Evolutionary conservation across 23 tunicate species (phyloP).

Genomic region (Styela clava): DNA sequence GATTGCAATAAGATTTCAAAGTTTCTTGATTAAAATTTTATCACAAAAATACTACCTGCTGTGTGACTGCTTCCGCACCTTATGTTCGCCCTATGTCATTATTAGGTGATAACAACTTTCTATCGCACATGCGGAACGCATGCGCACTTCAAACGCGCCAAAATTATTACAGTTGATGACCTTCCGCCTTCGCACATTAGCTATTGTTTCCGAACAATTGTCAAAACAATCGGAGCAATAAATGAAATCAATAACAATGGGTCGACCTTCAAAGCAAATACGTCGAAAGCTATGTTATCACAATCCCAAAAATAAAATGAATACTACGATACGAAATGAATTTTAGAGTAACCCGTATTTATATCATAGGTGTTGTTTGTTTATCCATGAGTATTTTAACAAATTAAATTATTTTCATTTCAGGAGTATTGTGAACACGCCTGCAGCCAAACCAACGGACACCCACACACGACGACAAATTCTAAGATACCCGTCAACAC

Average conservation of each 20-base stretch:
- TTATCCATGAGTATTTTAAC: too few relatives aligned
- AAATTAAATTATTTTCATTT: constrained; percentile 13
- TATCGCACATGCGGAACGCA: background rate
- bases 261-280: too few relatives aligned
- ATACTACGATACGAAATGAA: too few relatives aligned
- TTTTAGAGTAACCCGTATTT: too few relatives aligned
- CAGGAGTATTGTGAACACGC: constrained; percentile 9
- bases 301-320: too few relatives aligned
- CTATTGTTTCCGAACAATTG: background rate
- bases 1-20: too few relatives aligned
- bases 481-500: background rate
- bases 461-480: background rate
- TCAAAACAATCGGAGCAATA: too few relatives aligned
- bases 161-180: background rate
- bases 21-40: too few relatives aligned
- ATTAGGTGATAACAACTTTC: background rate
- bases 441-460: background rate
- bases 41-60: too few relatives aligned
- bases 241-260: background rate
- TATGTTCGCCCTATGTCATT: background rate
- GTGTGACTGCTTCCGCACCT: too few relatives aligned
- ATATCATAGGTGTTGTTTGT: too few relatives aligned
- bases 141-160: background rate
- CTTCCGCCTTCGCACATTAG: background rate
- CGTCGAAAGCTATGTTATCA: too few relatives aligned